phyloP scores from a whole-genome alignment of 2,888 invertebrate genomes.

The Atethmia centrago region DNA sequence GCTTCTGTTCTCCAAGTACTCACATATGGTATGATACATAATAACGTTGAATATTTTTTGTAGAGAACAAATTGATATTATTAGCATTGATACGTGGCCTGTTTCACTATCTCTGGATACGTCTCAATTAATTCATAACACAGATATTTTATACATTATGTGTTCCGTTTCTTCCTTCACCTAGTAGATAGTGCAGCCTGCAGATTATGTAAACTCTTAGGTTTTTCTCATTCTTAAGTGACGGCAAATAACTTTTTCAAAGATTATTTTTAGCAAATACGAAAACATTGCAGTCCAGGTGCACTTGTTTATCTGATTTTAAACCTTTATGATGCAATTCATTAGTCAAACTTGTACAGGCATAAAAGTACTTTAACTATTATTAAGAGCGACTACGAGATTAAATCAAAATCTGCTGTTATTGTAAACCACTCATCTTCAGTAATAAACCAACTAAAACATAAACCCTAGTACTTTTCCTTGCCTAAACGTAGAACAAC shows the following conservation, averaged over 20 bases:
- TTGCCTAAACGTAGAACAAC: slow-evolving; percentile 20
- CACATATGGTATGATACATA: background rate
- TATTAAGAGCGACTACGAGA: background rate
- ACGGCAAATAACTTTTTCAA: background rate
- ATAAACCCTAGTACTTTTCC: background rate
- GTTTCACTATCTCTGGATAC: background rate
- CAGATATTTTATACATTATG: background rate
- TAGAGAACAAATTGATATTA: background rate
- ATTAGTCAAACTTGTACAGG: background rate
- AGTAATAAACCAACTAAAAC: background rate
- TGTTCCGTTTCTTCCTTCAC: background rate
- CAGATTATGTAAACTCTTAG: background rate
- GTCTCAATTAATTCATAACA: background rate
- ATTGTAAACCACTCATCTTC: background rate
- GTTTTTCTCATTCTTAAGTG: background rate
- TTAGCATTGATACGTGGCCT: background rate
- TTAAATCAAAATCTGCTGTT: background rate
- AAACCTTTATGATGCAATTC: background rate
- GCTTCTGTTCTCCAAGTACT: slow-evolving; percentile 16
- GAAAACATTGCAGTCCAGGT: background rate
- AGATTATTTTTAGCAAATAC: background rate
- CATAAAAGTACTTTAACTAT: slow-evolving; percentile 11
- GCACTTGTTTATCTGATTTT: background rate
- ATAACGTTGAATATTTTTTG: background rate
- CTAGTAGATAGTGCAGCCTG: background rate